These are phyloP conservation scores for Coelogynopora nodosa DNA, from an alignment of 2,888 invertebrate genomes.

Conservation along the genomic window DNA sequence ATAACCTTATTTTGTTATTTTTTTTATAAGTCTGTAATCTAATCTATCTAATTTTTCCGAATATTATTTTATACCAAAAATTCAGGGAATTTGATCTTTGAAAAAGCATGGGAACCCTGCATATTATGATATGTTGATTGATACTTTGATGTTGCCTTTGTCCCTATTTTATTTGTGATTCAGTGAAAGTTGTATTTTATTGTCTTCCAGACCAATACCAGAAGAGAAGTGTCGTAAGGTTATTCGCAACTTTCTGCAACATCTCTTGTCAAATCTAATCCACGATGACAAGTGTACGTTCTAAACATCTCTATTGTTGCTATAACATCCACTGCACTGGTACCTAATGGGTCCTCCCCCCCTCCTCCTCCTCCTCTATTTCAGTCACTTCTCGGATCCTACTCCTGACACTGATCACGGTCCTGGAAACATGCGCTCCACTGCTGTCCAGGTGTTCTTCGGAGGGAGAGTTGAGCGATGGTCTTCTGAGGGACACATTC, in stretches of 20 bases:
- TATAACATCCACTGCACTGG: too few species aligned
- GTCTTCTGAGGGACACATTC: neutral
- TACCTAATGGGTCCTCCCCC: too few species aligned
- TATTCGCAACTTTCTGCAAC: neutral
- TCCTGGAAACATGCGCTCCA: neutral
- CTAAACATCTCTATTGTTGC: neutral
- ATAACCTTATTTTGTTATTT: too few species aligned
- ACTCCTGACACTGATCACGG: neutral
- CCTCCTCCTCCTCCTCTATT: neutral
- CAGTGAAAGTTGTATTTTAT: neutral
- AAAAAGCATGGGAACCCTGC: too few species aligned
- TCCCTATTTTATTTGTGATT: too few species aligned
- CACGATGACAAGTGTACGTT: neutral
- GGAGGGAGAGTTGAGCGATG: neutral
- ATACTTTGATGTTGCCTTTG: too few species aligned
- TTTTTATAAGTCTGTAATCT: too few species aligned
- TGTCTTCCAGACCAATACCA: neutral
- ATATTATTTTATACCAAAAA: too few species aligned
- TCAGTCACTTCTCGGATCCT: neutral
- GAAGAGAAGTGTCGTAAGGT: neutral
- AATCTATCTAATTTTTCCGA: too few species aligned
- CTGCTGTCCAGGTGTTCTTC: neutral
- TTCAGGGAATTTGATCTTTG: too few species aligned
- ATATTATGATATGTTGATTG: too few species aligned
- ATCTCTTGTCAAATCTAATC: neutral